Evolutionary conservation across 92 coral and sea anemone species (phyloP).

Genomic region (Heliopora coerulea): DNA sequence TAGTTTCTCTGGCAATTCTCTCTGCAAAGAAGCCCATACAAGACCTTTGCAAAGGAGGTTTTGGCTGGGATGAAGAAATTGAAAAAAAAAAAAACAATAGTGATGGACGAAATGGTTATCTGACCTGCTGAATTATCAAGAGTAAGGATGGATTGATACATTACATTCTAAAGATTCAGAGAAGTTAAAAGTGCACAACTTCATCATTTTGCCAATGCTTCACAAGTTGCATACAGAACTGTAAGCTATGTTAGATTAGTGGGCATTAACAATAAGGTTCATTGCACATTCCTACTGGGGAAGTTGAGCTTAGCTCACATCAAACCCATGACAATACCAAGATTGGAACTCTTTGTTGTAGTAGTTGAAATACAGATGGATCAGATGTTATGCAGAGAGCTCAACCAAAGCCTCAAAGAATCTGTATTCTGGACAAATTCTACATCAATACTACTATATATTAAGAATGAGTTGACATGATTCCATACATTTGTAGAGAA

Average conservation of each 20-base stretch:
- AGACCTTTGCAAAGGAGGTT: constrained; percentile 11
- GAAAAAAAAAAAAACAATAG: background rate
- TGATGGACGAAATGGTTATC: too few relatives aligned
- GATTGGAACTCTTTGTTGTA: constrained; percentile 28
- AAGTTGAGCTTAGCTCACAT: constrained; percentile 32
- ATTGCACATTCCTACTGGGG: constrained; percentile 32
- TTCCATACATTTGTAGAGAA: constrained; percentile 39
- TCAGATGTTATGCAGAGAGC: constrained; percentile 21
- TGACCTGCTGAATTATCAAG: background rate
- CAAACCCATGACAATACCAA: constrained; percentile 35
- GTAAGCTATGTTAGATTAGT: constrained; percentile 30
- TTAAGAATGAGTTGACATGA: constrained; percentile 13
- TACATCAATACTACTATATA: constrained; percentile 26
- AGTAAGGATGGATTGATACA: background rate
- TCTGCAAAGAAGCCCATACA: constrained; percentile 1
- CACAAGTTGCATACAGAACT: constrained; percentile 37
- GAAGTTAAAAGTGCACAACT: constrained; percentile 8
- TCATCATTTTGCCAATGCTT: constrained; percentile 42
- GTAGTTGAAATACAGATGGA: constrained; percentile 21
- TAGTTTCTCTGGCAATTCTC: constrained; percentile 1
- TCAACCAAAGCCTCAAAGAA: constrained; percentile 4
- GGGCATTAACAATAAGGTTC: background rate
- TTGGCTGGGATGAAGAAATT: constrained; percentile 28
- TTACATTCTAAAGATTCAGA: background rate
- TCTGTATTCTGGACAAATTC: constrained; percentile 44